Base-by-base conservation (phyloP, 2,797 vertebrate species). In the Botia almorhae region DNA sequence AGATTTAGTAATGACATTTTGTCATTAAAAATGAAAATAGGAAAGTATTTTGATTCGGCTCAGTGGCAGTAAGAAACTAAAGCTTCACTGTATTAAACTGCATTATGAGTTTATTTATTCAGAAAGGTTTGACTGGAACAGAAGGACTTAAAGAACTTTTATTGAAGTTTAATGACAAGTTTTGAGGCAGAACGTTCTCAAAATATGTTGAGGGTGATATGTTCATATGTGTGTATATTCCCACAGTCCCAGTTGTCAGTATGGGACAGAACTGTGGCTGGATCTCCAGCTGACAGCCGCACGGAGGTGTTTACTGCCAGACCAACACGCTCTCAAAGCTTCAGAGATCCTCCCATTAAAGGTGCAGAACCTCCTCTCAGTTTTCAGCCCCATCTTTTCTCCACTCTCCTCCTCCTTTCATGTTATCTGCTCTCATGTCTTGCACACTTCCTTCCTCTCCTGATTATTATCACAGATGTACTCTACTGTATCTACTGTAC, bases 291-390 rank as follows among this genome's bases (percentile, higher is more conserved):
- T 0, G 96, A 96, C 87, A 93, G 95, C 61, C 92, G 95, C 14
- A 92, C 94, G 0, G 96, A 96, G 77, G 95, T 90, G 51, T 96
- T 96, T 83, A 96, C 96, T 0, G 93, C 95, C 56, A 93, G 95
- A 23, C 95, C 92, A 0, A 91, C 92, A 4, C 92, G 94, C 87
- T 93, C 93, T 33, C 93, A 94, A 78, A 91, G 93, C 89, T 94
- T 93, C 87, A 89, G 85, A 87, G 93, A 93, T 87, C 93, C 87
- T 58, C 87, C 90, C 84, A 90, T 94, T 76, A 95, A 94, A 94
- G 94, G 94, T 94, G 43, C 21, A 85, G 63, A 70, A 61, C 89
- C 82, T 85, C 88, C 43, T 77, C 83, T 63, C 88, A 53, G 10
- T 63, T 12, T 23, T 75, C 53, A 11, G 7, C 23, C 33, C 11